Base-by-base conservation (phyloP, 2,113 vertebrate species). In the Corapipo altera region DNA sequence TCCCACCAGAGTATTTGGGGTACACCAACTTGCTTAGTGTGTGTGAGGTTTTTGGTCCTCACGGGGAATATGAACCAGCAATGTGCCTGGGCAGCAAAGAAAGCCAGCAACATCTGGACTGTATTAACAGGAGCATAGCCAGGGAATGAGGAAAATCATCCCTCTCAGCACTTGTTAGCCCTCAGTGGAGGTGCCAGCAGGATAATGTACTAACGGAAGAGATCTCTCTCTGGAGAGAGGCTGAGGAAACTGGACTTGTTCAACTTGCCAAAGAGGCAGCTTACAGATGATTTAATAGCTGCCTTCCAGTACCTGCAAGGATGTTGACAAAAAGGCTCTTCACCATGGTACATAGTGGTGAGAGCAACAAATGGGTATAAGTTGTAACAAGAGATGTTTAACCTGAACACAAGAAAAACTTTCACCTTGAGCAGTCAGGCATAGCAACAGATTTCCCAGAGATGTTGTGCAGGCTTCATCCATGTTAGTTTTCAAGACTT, bases 291-390 rank as follows among this genome's bases (percentile, higher is more conserved):
- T 64, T 69, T 65, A 69, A 9, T 32, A 54, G 37, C n/a, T 62
- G 32, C 51, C 32, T 44, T 91, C 71, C 32, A 43, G 39, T 59
- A 46, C 39, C 39, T 65, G 23, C 67, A 81, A 48, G 33, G 44
- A 11, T 69, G 2, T n/a, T 67, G 59, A 52, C 17, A n/a, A 64
- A 54, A 49, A 64, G 15, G 14, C 57, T 69, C 6, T 43, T 73
- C 48, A n/a, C n/a, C 15, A 13, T 16, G 7, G 12, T 54, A 7
- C 8, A 0, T 41, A 22, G 37, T 13, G 2, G 23, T 58, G 76
- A 27, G 14, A 70, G 22, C 55, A 48, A 8, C 0, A 4, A 70
- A 35, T 48, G 33, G 6, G 3, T 55, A 0, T 46, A 64, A 54
- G 26, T 41, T 78, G 27, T 54, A 67, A n/a, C 2, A 23, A 20